A percentile compares a stretch with the other conserved stretches of the same genome.
These are phyloP conservation scores for Bryconaethiops microstoma DNA, from an alignment of 2,797 vertebrate species.

Conservation along the genomic window DNA sequence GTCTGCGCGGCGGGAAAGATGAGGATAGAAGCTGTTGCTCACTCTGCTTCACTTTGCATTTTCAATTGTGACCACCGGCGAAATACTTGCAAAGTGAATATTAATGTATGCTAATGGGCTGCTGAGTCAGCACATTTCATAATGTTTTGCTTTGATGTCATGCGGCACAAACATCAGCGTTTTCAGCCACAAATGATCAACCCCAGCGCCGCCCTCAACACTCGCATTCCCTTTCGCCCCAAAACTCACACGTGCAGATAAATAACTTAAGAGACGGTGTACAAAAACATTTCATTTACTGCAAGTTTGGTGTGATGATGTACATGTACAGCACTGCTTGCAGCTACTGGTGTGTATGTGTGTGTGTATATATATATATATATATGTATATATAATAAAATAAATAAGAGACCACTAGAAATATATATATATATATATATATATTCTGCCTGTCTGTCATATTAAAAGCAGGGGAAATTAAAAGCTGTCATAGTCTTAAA, in stretches of 20 bases:
- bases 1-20: conserved; percentile 34
- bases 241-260: not conserved
- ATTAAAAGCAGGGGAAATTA: not conserved
- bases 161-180: conserved; percentile 67
- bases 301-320: not conserved
- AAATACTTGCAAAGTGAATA: conserved; percentile 71
- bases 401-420: too few relatives aligned
- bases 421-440: not conserved
- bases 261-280: not conserved
- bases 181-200: conserved; percentile 46
- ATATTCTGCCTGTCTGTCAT: not conserved
- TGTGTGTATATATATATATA: not conserved
- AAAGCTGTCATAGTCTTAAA: conserved; percentile 23
- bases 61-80: conserved; percentile 70
- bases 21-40: conserved; percentile 33
- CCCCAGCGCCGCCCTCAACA: not conserved
- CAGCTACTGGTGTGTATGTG: not conserved
- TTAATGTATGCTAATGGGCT: conserved; percentile 66
- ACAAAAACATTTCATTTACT: not conserved
- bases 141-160: conserved; percentile 62
- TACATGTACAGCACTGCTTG: not conserved
- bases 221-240: not conserved
- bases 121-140: conserved; percentile 69
- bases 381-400: not conserved
- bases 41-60: conserved; percentile 67